Conservation (phyloP, 2,113 vertebrate species). For the Heteronetta atricapilla region DNA sequence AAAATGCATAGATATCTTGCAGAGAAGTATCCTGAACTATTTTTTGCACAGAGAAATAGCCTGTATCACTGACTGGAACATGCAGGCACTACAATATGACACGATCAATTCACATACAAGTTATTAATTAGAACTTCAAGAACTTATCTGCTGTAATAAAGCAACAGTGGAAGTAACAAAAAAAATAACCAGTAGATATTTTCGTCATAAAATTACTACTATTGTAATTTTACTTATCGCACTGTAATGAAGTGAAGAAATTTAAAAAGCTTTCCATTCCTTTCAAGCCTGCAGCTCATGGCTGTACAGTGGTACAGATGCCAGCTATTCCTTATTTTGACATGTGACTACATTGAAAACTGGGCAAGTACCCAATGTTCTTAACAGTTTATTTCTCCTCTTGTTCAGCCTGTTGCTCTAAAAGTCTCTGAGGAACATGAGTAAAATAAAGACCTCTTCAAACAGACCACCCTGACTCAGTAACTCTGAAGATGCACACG, state of each 20-base stretch:
- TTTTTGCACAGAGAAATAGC: not conserved
- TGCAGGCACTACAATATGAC: not conserved
- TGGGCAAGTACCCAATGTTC: not conserved
- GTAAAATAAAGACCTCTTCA: not conserved
- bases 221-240: not conserved
- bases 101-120: not conserved
- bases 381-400: not conserved
- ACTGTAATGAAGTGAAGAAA: not conserved
- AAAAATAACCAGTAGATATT: not conserved
- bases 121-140: not conserved
- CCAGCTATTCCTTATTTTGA: not conserved
- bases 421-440: not conserved
- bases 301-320: not conserved
- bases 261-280: not conserved
- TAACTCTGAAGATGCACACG: not conserved
- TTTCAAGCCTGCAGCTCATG: not conserved
- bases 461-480: not conserved
- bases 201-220: not conserved
- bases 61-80: not conserved
- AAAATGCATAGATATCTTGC: not conserved
- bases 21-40: not conserved
- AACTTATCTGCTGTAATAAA: not conserved
- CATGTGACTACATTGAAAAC: not conserved
- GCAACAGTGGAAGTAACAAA: not conserved
- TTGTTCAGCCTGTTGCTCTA: accelerated